Conservation (phyloP, 2,113 vertebrate genomes). For the Malurus elegans region DNA sequence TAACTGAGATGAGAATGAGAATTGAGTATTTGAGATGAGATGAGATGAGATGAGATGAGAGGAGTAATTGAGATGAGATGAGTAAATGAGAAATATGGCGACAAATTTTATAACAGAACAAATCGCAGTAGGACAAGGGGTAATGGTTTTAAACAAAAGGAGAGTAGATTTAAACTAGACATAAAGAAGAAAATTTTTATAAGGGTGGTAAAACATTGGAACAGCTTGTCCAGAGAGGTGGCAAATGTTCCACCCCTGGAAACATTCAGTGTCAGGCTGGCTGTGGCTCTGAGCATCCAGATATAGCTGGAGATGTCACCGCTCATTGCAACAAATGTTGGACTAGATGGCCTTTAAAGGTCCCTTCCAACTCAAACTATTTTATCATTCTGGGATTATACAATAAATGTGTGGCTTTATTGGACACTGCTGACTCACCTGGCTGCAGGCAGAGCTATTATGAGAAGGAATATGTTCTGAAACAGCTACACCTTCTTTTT, state of each 20-base stretch:
- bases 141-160: not conserved
- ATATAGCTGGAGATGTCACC: not conserved
- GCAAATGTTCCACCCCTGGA: not conserved
- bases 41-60: too few species aligned
- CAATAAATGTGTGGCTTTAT: fast-evolving
- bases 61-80: too few species aligned
- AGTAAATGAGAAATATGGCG: not conserved
- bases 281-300: not conserved
- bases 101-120: not conserved
- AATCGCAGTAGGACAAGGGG: not conserved
- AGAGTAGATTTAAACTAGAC: not conserved
- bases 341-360: not conserved
- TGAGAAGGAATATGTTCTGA: not conserved
- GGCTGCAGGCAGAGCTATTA: not conserved
- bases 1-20: too few species aligned
- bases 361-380: not conserved
- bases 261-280: not conserved
- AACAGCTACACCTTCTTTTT: not conserved
- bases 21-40: too few species aligned
- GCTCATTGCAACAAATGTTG: fast-evolving
- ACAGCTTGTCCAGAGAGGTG: not conserved
- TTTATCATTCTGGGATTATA: not conserved
- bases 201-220: not conserved
- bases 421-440: not conserved
- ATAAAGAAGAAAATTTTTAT: not conserved